phyloP scores from a whole-genome alignment of 2,888 invertebrate species.

The Phaedon cochleariae region DNA sequence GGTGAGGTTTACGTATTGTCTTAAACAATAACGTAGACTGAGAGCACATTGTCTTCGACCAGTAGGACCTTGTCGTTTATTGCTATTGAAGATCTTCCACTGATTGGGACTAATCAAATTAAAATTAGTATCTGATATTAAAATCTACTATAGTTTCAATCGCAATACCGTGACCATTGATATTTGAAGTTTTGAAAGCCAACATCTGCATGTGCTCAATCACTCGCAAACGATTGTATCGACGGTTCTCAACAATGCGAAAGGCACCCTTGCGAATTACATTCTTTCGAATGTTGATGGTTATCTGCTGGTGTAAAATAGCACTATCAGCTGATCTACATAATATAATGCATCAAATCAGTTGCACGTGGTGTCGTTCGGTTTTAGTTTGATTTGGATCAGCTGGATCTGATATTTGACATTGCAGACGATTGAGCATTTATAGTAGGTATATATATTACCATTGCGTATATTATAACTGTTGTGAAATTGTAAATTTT shows the following conservation, averaged over 20 bases:
- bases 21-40: too few relatives aligned
- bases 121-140: neutral
- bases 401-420: neutral
- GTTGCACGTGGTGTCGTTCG: neutral
- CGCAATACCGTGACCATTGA: neutral
- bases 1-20: too few relatives aligned
- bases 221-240: slow-evolving; percentile 6
- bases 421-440: neutral
- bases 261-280: slow-evolving; percentile 18
- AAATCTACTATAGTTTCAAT: neutral
- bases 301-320: slow-evolving; percentile 12
- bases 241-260: slow-evolving; percentile 6
- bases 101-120: neutral
- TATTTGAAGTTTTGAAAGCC: slow-evolving; percentile 7
- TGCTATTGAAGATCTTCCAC: neutral
- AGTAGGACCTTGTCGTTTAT: neutral
- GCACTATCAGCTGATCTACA: slow-evolving; percentile 13
- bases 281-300: slow-evolving; percentile 2
- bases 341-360: neutral
- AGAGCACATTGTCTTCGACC: too few relatives aligned
- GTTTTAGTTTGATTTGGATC: neutral
- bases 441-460: too few relatives aligned
- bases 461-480: too few relatives aligned
- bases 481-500: too few relatives aligned
- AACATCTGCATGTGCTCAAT: slow-evolving; percentile 17